Evolutionary conservation across 2,113 vertebrate genomes (phyloP), one percentile per base, ranked within the genome.

Genomic region (Anolis carolinensis): DNA sequence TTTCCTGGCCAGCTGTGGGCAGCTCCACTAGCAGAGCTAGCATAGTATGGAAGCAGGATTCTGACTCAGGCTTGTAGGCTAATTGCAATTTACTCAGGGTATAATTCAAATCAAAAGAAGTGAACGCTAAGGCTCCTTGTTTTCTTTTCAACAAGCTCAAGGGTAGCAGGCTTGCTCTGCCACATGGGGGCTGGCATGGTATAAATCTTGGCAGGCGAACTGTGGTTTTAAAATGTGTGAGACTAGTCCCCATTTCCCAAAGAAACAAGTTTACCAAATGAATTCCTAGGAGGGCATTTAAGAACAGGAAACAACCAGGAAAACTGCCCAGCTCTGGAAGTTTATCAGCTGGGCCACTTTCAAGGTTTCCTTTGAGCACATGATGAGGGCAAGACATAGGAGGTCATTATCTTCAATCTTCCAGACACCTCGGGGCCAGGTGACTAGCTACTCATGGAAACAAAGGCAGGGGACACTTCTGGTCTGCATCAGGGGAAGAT

Each of bases 301-400:
- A n/a, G 13, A n/a, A 8, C 48, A 52, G 30, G 52, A 73, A 36
- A 39, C 72, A 77, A 77, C 39, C 21, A 74, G 11, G 39, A 8
- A 1, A 23, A 11, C 52, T 2, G 21, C 18, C 3, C 20, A 62
- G 8, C 4, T 32, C 50, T 30, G 25, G 48, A 77, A 48, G 27
- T 16, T 34, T 59, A 21, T 30, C n/a, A 62, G 7, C 4, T 21
- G 55, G n/a, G 0, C 11, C 55, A 59, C 48, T 20, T 25, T 62
- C 1, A 70, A 81, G 63, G 14, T 55, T 20, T 0, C 2, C 27
- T 0, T 0, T 30, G 65, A 21, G 63, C 34, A 0, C 39, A 62
- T 34, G 20, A 0, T 30, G 36, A 20, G 14, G 18, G 44, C 16
- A 52, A 67, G 7, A 2, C 23, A 52, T 25, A 11, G 23, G 4